These are phyloP conservation scores for Adrianichthys oophorus DNA, from an alignment of 2,797 vertebrate genomes.

Conservation along the genomic window DNA sequence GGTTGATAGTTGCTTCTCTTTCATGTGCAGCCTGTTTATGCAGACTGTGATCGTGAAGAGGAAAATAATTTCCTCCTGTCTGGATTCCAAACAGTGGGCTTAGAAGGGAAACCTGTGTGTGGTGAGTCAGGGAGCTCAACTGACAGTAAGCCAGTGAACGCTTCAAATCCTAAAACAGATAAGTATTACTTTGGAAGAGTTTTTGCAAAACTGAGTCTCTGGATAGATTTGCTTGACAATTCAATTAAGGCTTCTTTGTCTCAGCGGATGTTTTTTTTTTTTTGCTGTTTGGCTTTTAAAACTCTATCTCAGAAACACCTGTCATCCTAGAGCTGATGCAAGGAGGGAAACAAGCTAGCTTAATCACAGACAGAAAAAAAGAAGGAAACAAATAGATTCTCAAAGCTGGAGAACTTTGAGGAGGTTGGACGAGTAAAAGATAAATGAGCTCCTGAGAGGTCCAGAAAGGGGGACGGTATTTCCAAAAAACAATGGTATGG, in stretches of 20 bases:
- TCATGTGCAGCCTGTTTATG: too few species aligned
- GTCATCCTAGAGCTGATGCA: constrained; percentile 51
- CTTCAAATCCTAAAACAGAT: constrained; percentile 14
- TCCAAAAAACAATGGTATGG: constrained; percentile 46
- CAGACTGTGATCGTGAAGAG: too few species aligned
- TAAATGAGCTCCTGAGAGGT: constrained; percentile 47
- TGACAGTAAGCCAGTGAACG: constrained; percentile 11
- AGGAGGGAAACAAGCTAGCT: constrained; percentile 34
- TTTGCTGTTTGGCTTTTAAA: constrained; percentile 36
- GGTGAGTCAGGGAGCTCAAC: constrained; percentile 5
- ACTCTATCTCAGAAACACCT: constrained; percentile 66
- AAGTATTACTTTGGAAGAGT: constrained; percentile 26
- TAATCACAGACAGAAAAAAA: constrained; percentile 30
- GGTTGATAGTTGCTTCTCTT: too few species aligned
- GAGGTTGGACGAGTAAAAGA: constrained; percentile 41
- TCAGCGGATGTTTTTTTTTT: constrained; percentile 54
- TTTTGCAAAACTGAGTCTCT: constrained; percentile 42
- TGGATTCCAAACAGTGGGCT: neutral
- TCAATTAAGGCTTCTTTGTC: constrained; percentile 58
- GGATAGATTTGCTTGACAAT: constrained; percentile 60
- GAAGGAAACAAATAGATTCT: constrained; percentile 10
- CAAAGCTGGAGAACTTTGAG: constrained; percentile 48
- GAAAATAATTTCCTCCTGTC: neutral
- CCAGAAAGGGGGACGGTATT: constrained; percentile 35
- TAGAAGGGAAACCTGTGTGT: neutral